Evolutionary conservation across 2,113 vertebrate genomes (phyloP).

Genomic region (Camelus dromedarius): DNA sequence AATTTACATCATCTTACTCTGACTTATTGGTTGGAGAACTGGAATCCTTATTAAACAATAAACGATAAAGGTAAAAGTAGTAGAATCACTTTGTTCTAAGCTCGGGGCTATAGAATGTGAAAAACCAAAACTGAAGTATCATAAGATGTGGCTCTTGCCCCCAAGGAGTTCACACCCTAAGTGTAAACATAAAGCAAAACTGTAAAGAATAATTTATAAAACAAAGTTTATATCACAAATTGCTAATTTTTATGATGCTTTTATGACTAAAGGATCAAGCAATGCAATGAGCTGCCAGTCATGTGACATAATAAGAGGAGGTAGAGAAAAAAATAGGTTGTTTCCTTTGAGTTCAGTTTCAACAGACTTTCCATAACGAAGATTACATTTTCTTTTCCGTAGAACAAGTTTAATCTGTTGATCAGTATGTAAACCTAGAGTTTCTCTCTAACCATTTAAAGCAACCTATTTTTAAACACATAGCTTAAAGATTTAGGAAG

Average conservation of each 20-base stretch:
- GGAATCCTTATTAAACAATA: neutral
- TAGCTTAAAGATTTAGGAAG: neutral
- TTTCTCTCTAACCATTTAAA: conserved; percentile 1
- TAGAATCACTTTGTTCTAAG: neutral
- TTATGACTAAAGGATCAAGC: neutral
- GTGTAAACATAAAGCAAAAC: neutral
- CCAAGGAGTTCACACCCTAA: neutral
- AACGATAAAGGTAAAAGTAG: neutral
- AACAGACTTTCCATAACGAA: neutral
- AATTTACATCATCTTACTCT: neutral
- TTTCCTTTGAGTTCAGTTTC: neutral
- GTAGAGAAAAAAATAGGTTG: neutral
- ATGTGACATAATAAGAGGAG: neutral
- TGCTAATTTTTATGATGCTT: neutral
- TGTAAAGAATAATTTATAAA: neutral
- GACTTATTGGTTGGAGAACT: neutral
- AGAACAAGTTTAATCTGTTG: neutral
- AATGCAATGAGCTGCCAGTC: neutral
- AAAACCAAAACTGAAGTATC: neutral
- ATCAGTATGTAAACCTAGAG: neutral
- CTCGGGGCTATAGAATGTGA: neutral
- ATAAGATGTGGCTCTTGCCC: neutral
- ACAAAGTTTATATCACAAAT: neutral
- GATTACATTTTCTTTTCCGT: neutral
- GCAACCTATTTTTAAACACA: neutral